A percentile compares a stretch with the other conserved stretches of the same genome.
phyloP scores from a whole-genome alignment of 2,888 invertebrate genomes.

The Ypsolopha sequella region DNA sequence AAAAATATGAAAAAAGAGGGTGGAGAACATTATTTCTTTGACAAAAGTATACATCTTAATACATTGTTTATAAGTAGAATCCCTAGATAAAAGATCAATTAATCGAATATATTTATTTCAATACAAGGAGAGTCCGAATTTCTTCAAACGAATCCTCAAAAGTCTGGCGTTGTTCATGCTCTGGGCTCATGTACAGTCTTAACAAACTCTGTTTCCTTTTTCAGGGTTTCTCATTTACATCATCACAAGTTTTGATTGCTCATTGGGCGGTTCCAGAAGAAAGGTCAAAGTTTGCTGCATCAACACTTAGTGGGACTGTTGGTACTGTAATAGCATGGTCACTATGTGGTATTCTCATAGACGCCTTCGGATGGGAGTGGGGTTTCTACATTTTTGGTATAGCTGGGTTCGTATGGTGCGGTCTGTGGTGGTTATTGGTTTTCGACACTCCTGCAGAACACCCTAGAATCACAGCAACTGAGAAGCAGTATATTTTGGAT shows the following conservation, averaged over 20 bases:
- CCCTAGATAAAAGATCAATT: too few relatives aligned
- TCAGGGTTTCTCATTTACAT: constrained; percentile 56
- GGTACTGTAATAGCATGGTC: constrained; percentile 71
- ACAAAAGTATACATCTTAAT: too few relatives aligned
- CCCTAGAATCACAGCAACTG: constrained; percentile 52
- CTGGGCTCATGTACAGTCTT: too few relatives aligned
- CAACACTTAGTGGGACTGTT: constrained; percentile 71
- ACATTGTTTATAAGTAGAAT: too few relatives aligned
- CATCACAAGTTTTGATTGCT: constrained; percentile 63
- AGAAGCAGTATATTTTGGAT: too few relatives aligned
- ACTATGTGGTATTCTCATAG: constrained; percentile 60
- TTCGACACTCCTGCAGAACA: constrained; percentile 75
- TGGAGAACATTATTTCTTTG: too few relatives aligned
- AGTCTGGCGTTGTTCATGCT: too few relatives aligned
- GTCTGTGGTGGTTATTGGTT: constrained; percentile 72
- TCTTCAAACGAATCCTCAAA: too few relatives aligned
- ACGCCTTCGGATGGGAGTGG: constrained; percentile 60
- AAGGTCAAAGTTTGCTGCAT: constrained; percentile 69
- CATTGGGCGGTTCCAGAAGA: constrained; percentile 73
- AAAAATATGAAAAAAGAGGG: too few relatives aligned
- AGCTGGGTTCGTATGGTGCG: constrained; percentile 22
- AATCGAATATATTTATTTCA: too few relatives aligned
- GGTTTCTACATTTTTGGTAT: constrained; percentile 48
- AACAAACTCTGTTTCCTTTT: background rate
- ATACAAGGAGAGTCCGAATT: too few relatives aligned